These are phyloP conservation scores for Mnemiopsis leidyi DNA, from an alignment of 37 sponge, comb jelly and placozoan genomes.

Conservation along the genomic window DNA sequence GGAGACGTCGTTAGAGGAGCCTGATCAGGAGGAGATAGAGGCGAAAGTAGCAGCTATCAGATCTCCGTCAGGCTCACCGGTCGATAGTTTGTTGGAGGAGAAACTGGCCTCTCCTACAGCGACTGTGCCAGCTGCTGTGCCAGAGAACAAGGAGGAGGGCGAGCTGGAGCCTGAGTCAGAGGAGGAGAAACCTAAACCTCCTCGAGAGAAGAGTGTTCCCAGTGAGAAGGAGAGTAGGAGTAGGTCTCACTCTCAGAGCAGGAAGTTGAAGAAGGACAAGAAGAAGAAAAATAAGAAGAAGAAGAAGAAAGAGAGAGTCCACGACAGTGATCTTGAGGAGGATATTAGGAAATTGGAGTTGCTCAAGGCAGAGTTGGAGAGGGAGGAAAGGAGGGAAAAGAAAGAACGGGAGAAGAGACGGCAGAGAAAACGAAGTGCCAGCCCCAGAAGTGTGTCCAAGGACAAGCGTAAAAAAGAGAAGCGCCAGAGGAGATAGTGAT, in stretches of 20 bases:
- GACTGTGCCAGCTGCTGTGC: background rate
- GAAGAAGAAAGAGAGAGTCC: background rate
- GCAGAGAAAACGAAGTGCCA: slow-evolving; percentile 38
- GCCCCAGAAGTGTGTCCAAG: background rate
- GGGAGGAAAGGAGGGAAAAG: slow-evolving; percentile 55
- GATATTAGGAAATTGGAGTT: slow-evolving; percentile 58
- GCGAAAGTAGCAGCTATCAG: slow-evolving; percentile 2
- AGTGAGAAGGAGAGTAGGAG: slow-evolving; percentile 12
- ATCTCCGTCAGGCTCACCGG: slow-evolving; percentile 34
- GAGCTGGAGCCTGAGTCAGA: background rate
- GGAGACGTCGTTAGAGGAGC: background rate
- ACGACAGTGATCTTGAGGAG: slow-evolving; percentile 48
- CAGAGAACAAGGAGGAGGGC: slow-evolving; percentile 21
- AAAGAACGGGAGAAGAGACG: background rate
- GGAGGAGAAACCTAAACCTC: background rate
- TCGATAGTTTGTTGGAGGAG: background rate
- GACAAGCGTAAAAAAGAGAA: slow-evolving; percentile 1
- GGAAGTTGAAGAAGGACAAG: slow-evolving; percentile 12
- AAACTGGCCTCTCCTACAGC: background rate
- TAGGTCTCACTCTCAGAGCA: background rate
- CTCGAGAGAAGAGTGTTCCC: background rate
- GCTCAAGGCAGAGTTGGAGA: slow-evolving; percentile 63
- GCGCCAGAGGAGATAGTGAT: background rate
- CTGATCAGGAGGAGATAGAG: background rate
- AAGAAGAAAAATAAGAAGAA: slow-evolving; percentile 65